Evolutionary conservation across 2,797 vertebrate genomes (phyloP).

Genomic region (Siniperca scherzeri): DNA sequence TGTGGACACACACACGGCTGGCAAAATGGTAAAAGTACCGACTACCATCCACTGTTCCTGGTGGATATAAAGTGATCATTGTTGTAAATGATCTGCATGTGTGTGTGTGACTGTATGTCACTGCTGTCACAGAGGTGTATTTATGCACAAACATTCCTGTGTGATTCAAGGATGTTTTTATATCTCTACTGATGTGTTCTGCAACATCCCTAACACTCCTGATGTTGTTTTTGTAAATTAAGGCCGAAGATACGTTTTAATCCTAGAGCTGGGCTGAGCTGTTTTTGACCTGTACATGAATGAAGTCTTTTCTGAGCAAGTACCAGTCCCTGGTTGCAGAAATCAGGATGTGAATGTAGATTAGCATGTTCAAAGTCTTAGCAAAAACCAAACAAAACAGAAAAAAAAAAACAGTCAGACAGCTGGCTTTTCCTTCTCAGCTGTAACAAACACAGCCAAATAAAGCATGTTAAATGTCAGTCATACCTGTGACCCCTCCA

Average conservation of each 20-base stretch:
- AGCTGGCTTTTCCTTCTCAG: background rate
- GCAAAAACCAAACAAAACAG: background rate
- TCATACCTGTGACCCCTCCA: slow-evolving; percentile 94
- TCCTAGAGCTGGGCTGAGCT: too few species aligned
- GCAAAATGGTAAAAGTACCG: slow-evolving; percentile 19
- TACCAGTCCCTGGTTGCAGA: background rate
- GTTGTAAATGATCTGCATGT: slow-evolving; percentile 2
- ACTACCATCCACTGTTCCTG: background rate
- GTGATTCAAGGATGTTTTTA: background rate
- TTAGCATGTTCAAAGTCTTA: background rate
- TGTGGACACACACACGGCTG: background rate
- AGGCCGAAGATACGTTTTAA: background rate
- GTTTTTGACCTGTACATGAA: background rate
- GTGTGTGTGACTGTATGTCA: background rate
- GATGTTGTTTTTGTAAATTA: background rate
- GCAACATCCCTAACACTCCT: background rate
- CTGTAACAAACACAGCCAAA: background rate
- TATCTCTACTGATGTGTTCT: background rate
- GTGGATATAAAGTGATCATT: background rate
- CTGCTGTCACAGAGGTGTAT: slow-evolving; percentile 3
- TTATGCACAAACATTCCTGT: background rate
- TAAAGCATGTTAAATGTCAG: background rate
- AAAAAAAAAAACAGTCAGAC: background rate
- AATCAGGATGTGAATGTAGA: background rate
- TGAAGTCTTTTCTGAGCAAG: background rate